phyloP scores from a whole-genome alignment of 2,797 vertebrate species.

The Typhlichthys eigenmanni region DNA sequence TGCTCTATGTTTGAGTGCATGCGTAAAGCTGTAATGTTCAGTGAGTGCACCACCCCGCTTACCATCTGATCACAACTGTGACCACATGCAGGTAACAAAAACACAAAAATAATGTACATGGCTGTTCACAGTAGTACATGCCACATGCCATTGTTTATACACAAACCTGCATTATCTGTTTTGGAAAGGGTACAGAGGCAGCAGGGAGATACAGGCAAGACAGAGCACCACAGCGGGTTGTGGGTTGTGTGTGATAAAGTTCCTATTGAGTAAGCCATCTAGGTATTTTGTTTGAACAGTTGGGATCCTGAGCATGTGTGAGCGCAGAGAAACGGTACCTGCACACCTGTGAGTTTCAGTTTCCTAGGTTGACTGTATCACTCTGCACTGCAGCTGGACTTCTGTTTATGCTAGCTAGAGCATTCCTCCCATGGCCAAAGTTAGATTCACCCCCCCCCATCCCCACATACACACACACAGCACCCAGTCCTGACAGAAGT shows the following conservation, averaged over 20 bases:
- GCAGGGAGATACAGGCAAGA: not conserved
- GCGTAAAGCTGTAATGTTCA: conserved; percentile 28
- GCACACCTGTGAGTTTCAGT: conserved; percentile 55
- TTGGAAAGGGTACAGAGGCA: not conserved
- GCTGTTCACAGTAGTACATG: conserved; percentile 40
- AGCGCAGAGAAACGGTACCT: conserved; percentile 26
- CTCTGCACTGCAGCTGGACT: conserved; percentile 48
- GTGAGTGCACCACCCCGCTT: conserved; percentile 50
- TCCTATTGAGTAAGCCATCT: conserved; percentile 20
- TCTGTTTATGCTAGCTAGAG: conserved; percentile 35
- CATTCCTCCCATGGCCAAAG: conserved; percentile 36
- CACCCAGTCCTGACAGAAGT: conserved; percentile 1
- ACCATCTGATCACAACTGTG: conserved; percentile 44
- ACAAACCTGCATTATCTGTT: conserved; percentile 40
- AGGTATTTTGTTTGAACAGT: conserved; percentile 37
- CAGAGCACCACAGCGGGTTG: conserved; percentile 1
- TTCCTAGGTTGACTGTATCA: conserved; percentile 30
- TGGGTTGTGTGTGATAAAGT: conserved; percentile 7
- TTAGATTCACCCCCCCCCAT: conserved; percentile 6
- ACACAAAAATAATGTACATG: conserved; percentile 5
- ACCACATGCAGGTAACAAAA: conserved; percentile 41
- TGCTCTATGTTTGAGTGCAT: conserved; percentile 9
- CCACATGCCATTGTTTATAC: conserved; percentile 51
- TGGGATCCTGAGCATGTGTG: conserved; percentile 14
- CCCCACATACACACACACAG: not conserved